These are phyloP conservation scores for Parnassius mnemosyne DNA, from an alignment of 2,888 invertebrate species.

Conservation along the genomic window DNA sequence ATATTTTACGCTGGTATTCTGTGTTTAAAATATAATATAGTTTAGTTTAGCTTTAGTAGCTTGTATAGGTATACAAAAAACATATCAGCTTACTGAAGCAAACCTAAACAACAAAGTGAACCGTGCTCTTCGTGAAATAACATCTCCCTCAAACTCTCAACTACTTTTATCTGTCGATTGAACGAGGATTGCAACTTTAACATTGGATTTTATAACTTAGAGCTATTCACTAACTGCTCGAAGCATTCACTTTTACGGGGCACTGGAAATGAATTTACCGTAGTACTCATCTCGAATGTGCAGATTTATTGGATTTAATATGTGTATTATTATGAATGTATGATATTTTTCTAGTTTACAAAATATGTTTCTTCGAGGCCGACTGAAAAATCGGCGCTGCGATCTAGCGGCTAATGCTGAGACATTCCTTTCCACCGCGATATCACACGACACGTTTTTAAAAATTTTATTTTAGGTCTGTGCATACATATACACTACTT, in stretches of 20 bases:
- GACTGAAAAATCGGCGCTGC: no score
- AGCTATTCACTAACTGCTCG: constrained; percentile 14
- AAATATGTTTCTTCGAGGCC: no score
- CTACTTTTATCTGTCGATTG: constrained; percentile 11
- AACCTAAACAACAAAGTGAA: constrained; percentile 2
- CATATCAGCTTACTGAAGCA: neutral
- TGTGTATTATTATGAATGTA: neutral
- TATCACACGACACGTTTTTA: neutral
- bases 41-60: no score
- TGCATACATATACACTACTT: no score
- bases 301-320: constrained; percentile 6
- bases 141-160: neutral
- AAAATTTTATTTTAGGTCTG: no score
- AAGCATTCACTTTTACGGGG: constrained; percentile 17
- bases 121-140: constrained; percentile 3
- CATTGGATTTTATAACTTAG: constrained; percentile 9
- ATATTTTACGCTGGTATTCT: no score
- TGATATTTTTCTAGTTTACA: neutral
- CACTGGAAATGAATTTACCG: constrained; percentile 14
- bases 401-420: no score
- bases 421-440: neutral
- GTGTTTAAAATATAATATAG: no score
- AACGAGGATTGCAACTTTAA: constrained; percentile 6
- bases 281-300: constrained; percentile 1
- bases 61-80: no score